A percentile compares a stretch with the other conserved stretches of the same genome.
These are phyloP conservation scores for Orchesella flavescens DNA, from an alignment of 2,888 invertebrate species.

Conservation along the genomic window DNA sequence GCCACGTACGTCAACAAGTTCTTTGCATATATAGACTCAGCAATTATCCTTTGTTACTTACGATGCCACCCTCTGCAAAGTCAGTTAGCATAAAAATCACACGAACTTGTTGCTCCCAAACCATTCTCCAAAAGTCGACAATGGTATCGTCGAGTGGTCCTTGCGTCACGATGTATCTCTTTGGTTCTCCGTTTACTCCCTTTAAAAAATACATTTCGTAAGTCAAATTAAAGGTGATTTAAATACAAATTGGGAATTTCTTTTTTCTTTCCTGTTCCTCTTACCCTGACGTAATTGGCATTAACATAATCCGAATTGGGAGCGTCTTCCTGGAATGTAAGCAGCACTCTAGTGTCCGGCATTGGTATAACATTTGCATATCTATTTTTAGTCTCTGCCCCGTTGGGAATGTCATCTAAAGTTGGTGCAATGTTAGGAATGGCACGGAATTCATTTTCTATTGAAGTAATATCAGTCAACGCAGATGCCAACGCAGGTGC, in stretches of 20 bases:
- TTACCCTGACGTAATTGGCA: slow-evolving; percentile 92
- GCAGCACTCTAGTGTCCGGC: slow-evolving; percentile 89
- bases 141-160: slow-evolving; percentile 90
- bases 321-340: slow-evolving; percentile 83
- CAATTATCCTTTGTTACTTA: slow-evolving; percentile 77
- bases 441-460: slow-evolving; percentile 87
- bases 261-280: slow-evolving; percentile 72
- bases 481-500: slow-evolving; percentile 83
- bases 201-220: slow-evolving; percentile 74
- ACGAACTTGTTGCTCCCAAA: slow-evolving; percentile 94
- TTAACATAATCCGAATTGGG: slow-evolving; percentile 92
- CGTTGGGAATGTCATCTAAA: slow-evolving; percentile 87
- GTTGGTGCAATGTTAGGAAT: slow-evolving; percentile 85
- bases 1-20: no score
- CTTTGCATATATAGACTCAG: no score
- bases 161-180: slow-evolving; percentile 89
- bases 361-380: slow-evolving; percentile 96
- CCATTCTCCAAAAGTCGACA: slow-evolving; percentile 94
- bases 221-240: background rate
- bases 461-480: slow-evolving; percentile 77
- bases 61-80: slow-evolving; percentile 90
- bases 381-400: slow-evolving; percentile 92
- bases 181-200: slow-evolving; percentile 77
- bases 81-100: slow-evolving; percentile 93
- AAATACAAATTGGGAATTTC: background rate